phyloP scores from a whole-genome alignment of 2,888 invertebrate species.

The Lampropteryx suffumata region DNA sequence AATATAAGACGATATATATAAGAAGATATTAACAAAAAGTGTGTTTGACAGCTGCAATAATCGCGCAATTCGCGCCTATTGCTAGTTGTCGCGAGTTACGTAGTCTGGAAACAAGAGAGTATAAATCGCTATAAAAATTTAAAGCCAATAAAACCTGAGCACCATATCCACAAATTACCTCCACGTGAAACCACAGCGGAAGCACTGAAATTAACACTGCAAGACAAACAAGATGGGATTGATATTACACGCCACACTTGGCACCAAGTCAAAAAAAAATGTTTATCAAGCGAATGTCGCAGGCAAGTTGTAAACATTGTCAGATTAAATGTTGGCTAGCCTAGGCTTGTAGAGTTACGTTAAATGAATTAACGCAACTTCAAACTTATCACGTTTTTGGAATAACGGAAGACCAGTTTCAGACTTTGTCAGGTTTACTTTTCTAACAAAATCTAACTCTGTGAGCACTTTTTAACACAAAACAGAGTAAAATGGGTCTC shows the following conservation, averaged over 20 bases:
- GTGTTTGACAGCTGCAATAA: too few species aligned
- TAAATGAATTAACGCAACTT: background rate
- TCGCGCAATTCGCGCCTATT: too few species aligned
- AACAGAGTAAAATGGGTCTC: too few species aligned
- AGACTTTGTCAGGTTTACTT: too few species aligned
- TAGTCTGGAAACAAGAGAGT: too few species aligned
- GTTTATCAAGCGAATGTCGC: slow-evolving; percentile 16
- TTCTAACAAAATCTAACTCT: too few species aligned
- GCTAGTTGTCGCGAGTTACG: too few species aligned
- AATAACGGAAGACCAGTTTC: too few species aligned
- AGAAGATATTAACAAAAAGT: too few species aligned
- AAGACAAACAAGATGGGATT: slow-evolving; percentile 18
- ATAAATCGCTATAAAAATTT: background rate
- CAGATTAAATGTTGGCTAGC: slow-evolving; percentile 17
- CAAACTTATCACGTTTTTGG: background rate
- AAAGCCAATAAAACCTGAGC: slow-evolving; percentile 6
- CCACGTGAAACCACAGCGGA: slow-evolving; percentile 16
- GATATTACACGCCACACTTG: slow-evolving; percentile 32
- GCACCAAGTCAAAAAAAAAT: slow-evolving; percentile 32
- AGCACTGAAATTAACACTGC: slow-evolving; percentile 18
- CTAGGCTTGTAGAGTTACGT: background rate
- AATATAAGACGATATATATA: too few species aligned
- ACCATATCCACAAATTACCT: background rate
- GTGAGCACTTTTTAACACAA: too few species aligned
- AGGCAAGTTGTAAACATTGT: slow-evolving; percentile 8